Conservation (phyloP, 2,797 vertebrate genomes). For the Mus caroli region DNA sequence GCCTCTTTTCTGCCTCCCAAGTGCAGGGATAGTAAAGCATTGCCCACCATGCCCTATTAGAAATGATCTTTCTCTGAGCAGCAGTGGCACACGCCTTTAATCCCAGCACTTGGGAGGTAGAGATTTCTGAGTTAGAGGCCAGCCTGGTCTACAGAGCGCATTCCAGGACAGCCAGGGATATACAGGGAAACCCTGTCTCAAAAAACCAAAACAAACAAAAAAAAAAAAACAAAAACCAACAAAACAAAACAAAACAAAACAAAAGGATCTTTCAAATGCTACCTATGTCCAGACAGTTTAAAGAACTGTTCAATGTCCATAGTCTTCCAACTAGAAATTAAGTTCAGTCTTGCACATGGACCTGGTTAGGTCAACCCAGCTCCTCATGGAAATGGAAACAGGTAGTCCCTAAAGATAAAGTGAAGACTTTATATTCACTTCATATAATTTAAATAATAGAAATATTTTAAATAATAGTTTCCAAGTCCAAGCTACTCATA, state of each 20-base stretch:
- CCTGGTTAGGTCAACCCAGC: background rate
- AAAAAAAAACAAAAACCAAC: no score
- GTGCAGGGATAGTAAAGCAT: background rate
- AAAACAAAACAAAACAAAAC: no score
- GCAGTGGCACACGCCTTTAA: no score
- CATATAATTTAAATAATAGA: constrained; percentile 29
- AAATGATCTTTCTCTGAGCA: background rate
- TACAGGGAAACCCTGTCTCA: no score
- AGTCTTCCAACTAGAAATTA: background rate
- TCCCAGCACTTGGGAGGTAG: no score
- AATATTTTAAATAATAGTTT: constrained; percentile 34
- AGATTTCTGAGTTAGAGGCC: no score
- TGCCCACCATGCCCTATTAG: background rate
- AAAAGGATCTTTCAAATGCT: constrained; percentile 17
- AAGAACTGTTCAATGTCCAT: background rate
- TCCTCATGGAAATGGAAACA: constrained; percentile 23
- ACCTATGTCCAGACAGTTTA: background rate
- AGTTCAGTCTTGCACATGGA: background rate
- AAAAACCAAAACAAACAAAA: no score
- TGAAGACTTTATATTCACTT: background rate
- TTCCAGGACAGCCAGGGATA: no score
- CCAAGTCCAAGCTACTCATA: background rate
- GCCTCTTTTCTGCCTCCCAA: background rate
- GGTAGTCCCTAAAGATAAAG: background rate
- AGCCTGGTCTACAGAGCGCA: no score